Evolutionary conservation across 1,140 invertebrate genomes (phyloP).

Genomic region (Notospermus geniculatus): DNA sequence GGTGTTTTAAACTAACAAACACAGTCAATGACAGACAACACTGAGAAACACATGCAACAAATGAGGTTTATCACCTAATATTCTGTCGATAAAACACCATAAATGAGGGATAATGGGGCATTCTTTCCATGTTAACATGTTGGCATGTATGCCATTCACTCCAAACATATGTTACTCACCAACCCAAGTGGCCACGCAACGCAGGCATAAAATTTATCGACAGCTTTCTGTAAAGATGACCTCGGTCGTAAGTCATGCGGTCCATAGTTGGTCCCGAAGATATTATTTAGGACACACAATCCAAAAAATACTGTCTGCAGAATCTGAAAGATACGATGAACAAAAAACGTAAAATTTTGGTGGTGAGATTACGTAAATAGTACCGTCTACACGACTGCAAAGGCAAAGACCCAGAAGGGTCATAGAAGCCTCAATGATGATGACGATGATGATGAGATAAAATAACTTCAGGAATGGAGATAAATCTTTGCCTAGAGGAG

Average conservation of each 20-base stretch:
- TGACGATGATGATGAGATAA: no score
- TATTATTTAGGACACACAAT: conserved; percentile 30
- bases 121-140: conserved; percentile 5
- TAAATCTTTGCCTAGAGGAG: no score
- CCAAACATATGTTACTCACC: conserved; percentile 26
- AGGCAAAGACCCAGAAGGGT: no score
- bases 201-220: conserved; percentile 70
- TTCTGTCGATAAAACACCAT: no score
- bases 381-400: no score
- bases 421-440: no score
- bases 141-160: no score
- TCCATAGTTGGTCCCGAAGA: conserved; percentile 27
- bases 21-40: no score
- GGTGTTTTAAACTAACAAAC: no score
- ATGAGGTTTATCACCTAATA: no score
- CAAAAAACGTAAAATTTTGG: conserved; percentile 21
- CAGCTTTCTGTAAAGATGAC: conserved; percentile 64
- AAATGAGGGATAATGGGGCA: conserved; percentile 10
- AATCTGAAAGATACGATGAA: conserved; percentile 34
- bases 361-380: neutral
- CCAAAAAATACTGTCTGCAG: conserved; percentile 61
- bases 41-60: no score
- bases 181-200: conserved; percentile 71
- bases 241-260: conserved; percentile 24
- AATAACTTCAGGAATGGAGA: no score